phyloP scores from a whole-genome alignment of 2,113 vertebrate species.

The Myotis brandtii region DNA sequence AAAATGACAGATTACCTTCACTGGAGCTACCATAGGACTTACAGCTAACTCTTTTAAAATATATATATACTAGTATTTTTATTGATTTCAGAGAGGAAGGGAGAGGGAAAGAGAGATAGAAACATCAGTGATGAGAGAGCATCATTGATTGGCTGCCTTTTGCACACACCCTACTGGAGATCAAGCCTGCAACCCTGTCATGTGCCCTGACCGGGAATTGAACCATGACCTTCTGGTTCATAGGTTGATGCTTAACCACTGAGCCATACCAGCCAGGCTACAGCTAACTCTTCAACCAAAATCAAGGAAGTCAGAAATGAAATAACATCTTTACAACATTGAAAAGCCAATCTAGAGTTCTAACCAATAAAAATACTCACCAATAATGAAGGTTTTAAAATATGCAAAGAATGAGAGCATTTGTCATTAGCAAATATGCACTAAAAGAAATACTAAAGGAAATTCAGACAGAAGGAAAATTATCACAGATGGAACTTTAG shows the following conservation, averaged over 20 bases:
- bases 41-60: not conserved
- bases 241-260: too few relatives aligned
- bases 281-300: slow-evolving; percentile 1
- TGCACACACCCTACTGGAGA: too few relatives aligned
- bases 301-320: not conserved
- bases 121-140: too few relatives aligned
- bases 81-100: too few relatives aligned
- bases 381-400: slow-evolving; percentile 1
- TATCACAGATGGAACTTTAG: not conserved
- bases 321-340: not conserved
- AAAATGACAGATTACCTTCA: not conserved
- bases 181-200: too few relatives aligned
- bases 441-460: not conserved
- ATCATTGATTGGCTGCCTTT: too few relatives aligned
- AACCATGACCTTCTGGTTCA: too few relatives aligned
- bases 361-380: not conserved
- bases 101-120: too few relatives aligned
- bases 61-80: too few relatives aligned
- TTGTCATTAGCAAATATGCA: not conserved
- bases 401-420: not conserved
- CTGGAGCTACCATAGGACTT: not conserved
- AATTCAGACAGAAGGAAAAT: not conserved
- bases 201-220: too few relatives aligned
- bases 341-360: not conserved
- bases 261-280: not conserved